These are phyloP conservation scores for Bothrops jararaca DNA, from an alignment of 2,113 vertebrate genomes.

Conservation along the genomic window DNA sequence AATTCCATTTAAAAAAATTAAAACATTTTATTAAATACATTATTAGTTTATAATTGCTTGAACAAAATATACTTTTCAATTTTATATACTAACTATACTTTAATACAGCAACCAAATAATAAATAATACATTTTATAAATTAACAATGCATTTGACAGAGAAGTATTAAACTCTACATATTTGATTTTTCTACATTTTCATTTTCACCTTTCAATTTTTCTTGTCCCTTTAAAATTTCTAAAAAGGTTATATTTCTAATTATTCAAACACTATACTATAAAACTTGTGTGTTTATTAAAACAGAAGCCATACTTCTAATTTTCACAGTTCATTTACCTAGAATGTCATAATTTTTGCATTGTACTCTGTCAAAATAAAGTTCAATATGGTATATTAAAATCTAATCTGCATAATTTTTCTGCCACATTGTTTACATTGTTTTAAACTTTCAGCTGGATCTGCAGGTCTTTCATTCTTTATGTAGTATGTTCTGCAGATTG, in stretches of 20 bases:
- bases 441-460: neutral
- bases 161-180: neutral
- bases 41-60: neutral
- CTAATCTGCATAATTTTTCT: neutral
- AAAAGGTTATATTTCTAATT: neutral
- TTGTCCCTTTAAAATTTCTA: neutral
- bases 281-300: neutral
- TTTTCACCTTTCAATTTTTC: neutral
- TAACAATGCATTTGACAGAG: neutral
- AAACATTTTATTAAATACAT: neutral
- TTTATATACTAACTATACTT: neutral
- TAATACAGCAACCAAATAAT: neutral
- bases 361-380: neutral
- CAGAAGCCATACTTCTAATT: neutral
- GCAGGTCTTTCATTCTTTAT: neutral
- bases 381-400: neutral
- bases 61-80: neutral
- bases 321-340: neutral
- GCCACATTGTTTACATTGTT: neutral
- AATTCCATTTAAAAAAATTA: neutral
- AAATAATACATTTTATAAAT: neutral
- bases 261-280: neutral
- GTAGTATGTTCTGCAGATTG: neutral
- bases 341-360: neutral
- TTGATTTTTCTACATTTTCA: neutral